A percentile compares a stretch with the other conserved stretches of the same genome.
These are phyloP conservation scores for Cactoblastis cactorum DNA, from an alignment of 2,888 invertebrate genomes.

Conservation along the genomic window DNA sequence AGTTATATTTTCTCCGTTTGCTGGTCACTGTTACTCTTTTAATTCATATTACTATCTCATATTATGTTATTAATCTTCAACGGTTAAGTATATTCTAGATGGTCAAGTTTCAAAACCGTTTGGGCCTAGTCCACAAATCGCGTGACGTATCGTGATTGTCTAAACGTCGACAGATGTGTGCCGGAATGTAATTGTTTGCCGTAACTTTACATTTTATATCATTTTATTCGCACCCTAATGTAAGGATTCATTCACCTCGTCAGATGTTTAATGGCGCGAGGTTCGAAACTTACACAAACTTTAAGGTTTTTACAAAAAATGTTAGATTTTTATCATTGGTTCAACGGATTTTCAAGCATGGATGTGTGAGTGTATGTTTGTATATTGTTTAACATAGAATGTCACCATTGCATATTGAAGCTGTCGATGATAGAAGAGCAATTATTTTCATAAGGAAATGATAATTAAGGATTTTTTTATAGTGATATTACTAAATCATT, in stretches of 20 bases:
- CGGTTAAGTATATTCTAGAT: no score
- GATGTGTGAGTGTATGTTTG: not conserved
- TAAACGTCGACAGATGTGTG: conserved; percentile 78
- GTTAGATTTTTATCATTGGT: conserved; percentile 51
- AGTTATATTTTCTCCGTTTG: no score
- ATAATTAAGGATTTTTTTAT: no score
- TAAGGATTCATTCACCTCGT: conserved; percentile 74
- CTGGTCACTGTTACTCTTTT: no score
- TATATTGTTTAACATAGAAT: no score
- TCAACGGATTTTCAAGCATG: conserved; percentile 63
- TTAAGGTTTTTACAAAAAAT: conserved; percentile 51
- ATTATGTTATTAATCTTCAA: no score
- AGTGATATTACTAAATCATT: no score
- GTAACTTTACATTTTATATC: conserved; percentile 73
- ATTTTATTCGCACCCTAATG: conserved; percentile 54
- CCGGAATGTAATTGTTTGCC: conserved; percentile 75
- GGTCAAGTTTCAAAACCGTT: conserved; percentile 48
- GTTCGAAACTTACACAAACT: conserved; percentile 54
- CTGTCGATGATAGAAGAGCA: no score
- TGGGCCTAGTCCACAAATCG: conserved; percentile 44
- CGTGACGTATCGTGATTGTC: conserved; percentile 79
- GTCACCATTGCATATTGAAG: no score
- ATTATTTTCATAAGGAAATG: no score
- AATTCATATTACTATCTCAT: no score
- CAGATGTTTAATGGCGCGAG: conserved; percentile 74